Evolutionary conservation across 2,888 invertebrate species (phyloP), one percentile per base, ranked within the genome.

Genomic region (Amiota minor): DNA sequence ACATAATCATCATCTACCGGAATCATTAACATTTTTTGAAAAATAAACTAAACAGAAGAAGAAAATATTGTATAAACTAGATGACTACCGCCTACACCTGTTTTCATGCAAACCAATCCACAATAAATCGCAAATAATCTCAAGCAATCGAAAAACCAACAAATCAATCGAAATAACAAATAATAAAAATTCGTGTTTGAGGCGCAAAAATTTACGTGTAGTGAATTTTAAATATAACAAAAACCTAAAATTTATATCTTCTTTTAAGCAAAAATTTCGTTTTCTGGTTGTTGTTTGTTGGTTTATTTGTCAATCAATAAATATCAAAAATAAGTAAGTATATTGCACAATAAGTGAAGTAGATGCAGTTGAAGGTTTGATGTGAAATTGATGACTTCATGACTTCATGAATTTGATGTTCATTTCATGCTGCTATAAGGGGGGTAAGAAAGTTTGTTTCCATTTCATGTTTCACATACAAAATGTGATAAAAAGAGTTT

Each of bases 151-250:
- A 77, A 71, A 77, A 76, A 75, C 72, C 83, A 74, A 79, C 81
- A 83, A 83, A 82, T 82, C 82, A 83, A 82, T 82, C 82, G 80
- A 56, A 12, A 20, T 56, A 70, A 35, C 45, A 20, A 64, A 67
- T 75, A 18, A 78, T 53, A 80, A 71, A 64, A 69, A 18, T 12
- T 23, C 14, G 14, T 23, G 61, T 61, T 61, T 61, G 61, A 35
- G 23, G 61, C 23, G 61, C 23, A 14, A 14, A 61, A 20, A 14
- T 56, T 61, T 45, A 68, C 81, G 77, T 81, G 84, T 76, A 76
- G 75, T 75, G 84, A 81, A 82, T 82, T 78, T 83, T 65, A 79
- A 80, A 9, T 9, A 35, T 35, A 35, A 35, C 35, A 35, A 35
- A 35, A 35, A 35, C 35, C 35, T 35, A 8, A 35, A 35, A 35